Conservation (phyloP, 2,113 vertebrate species). For the Gopherus evgoodei region DNA sequence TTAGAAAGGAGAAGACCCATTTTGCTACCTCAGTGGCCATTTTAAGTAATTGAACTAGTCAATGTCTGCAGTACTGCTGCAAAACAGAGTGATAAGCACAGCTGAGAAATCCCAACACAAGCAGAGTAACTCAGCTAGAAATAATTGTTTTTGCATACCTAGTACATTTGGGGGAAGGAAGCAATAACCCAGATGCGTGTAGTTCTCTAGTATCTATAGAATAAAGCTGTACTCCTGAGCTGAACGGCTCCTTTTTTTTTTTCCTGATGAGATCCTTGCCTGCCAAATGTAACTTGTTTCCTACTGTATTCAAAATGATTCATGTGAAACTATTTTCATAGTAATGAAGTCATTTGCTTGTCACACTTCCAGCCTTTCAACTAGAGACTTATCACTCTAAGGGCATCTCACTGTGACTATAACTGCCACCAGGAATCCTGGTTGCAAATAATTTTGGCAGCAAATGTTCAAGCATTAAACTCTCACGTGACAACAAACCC, state of each 20-base stretch:
- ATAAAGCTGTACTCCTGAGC: background rate
- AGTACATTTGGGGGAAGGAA: background rate
- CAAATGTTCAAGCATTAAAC: background rate
- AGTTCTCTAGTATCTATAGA: background rate
- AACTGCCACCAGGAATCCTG: slow-evolving; percentile 47
- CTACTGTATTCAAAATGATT: slow-evolving; percentile 15
- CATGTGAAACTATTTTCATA: slow-evolving; percentile 25
- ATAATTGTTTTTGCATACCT: background rate
- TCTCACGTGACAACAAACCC: background rate
- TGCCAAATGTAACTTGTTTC: background rate
- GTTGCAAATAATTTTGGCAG: slow-evolving; percentile 33
- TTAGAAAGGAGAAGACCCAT: background rate
- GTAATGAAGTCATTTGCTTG: slow-evolving; percentile 41
- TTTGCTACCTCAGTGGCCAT: background rate
- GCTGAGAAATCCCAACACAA: background rate
- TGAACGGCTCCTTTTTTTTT: background rate
- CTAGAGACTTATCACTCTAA: background rate
- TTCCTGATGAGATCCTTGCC: background rate
- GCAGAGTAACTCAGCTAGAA: background rate
- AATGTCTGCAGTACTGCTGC: background rate
- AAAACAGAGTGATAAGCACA: background rate
- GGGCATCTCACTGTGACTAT: background rate
- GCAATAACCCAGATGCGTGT: background rate
- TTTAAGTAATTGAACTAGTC: background rate
- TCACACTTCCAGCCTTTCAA: slow-evolving; percentile 27